Conservation (phyloP, 2,888 invertebrate species). For the Heliconius aoede region DNA sequence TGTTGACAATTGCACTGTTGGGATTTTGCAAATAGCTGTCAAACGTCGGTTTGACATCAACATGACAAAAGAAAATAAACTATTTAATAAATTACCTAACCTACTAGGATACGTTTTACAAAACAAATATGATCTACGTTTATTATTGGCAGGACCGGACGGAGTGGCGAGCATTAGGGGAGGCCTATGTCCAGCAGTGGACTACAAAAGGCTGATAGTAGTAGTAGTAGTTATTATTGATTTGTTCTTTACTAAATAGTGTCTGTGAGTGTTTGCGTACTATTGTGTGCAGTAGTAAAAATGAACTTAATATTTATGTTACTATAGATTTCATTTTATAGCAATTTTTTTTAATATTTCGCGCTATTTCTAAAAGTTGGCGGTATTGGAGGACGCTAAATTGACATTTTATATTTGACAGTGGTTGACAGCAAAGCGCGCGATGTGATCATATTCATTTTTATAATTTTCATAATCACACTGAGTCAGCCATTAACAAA, state of each 20-base stretch:
- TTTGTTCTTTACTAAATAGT: no score
- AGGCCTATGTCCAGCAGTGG: no score
- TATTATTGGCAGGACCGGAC: no score
- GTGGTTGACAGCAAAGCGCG: conserved; percentile 33
- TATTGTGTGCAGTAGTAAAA: no score
- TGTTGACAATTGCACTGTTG: conserved; percentile 26
- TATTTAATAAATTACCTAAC: not conserved
- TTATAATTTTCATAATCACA: conserved; percentile 32
- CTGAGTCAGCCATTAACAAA: conserved; percentile 23
- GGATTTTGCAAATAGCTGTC: conserved; percentile 14
- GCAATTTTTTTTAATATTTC: not conserved
- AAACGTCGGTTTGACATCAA: conserved; percentile 12
- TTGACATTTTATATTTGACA: conserved; percentile 30
- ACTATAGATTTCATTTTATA: not conserved
- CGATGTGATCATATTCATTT: conserved; percentile 39
- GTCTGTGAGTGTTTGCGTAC: no score
- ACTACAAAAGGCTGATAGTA: no score
- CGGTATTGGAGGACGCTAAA: conserved; percentile 27
- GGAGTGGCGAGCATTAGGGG: no score
- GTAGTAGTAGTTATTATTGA: no score
- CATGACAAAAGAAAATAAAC: not conserved
- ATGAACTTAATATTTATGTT: not conserved
- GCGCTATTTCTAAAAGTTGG: not conserved
- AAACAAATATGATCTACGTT: no score
- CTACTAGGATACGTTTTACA: no score